Evolutionary conservation across 2,888 invertebrate species (phyloP).

Genomic region (Lasioglossum marginatum): DNA sequence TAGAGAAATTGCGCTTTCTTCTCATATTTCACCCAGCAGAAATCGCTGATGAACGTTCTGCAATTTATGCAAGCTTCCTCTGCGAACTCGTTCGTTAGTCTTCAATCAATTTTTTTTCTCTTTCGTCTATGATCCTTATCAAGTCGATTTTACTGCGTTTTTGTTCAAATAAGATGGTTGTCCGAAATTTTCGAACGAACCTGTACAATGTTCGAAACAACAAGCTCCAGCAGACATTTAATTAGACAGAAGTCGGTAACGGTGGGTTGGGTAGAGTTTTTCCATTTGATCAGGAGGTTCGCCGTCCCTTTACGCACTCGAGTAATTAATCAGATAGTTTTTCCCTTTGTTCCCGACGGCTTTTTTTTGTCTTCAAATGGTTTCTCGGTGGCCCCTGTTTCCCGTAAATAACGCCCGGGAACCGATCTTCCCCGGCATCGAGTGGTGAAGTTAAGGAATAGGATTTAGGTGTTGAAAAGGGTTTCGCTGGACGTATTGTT

Average conservation of each 20-base stretch:
- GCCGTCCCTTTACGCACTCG: neutral
- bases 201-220: neutral
- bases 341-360: neutral
- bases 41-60: neutral
- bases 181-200: neutral
- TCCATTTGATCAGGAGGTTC: neutral
- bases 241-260: neutral
- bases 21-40: neutral
- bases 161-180: neutral
- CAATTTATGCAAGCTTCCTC: neutral
- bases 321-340: constrained; percentile 11
- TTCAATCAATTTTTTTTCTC: neutral
- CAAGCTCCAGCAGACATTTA: neutral
- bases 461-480: constrained; percentile 29
- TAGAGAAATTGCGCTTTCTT: neutral
- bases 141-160: neutral
- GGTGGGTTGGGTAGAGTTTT: neutral
- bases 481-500: constrained; percentile 21
- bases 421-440: constrained; percentile 3
- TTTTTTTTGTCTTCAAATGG: neutral
- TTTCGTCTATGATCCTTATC: neutral
- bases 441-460: constrained; percentile 20
- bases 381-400: neutral
- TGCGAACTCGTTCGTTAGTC: neutral
- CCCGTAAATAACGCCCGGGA: constrained; percentile 1